Evolutionary conservation across 2,113 vertebrate species (phyloP).

Genomic region (Micromys minutus): DNA sequence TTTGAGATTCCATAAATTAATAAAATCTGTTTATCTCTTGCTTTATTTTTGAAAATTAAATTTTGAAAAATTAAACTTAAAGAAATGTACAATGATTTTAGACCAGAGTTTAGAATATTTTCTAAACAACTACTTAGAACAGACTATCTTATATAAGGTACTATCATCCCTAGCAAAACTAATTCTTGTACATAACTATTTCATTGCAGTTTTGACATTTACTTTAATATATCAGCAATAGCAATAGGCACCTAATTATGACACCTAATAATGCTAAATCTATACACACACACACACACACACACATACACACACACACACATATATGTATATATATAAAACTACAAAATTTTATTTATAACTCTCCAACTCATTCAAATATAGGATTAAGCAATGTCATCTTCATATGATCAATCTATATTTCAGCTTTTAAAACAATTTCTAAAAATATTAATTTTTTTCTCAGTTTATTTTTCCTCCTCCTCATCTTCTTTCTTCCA

Average conservation of each 20-base stretch:
- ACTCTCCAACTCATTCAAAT: conserved; percentile 78
- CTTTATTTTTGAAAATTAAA: conserved; percentile 37
- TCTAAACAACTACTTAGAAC: conserved; percentile 83
- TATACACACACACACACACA: conserved; percentile 68
- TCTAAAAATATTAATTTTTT: not conserved
- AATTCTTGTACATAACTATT: conserved; percentile 85
- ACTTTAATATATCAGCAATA: conserved; percentile 85
- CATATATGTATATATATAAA: conserved; percentile 83
- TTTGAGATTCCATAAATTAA: not conserved
- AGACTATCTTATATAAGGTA: conserved; percentile 78
- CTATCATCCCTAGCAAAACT: conserved; percentile 80
- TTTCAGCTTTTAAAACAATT: conserved; percentile 32
- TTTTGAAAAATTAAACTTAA: conserved; percentile 61
- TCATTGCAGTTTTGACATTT: conserved; percentile 84
- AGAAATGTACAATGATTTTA: conserved; percentile 62
- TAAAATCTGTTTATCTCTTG: conserved; percentile 53
- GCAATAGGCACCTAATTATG: conserved; percentile 87
- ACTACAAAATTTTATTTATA: conserved; percentile 87
- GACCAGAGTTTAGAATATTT: conserved; percentile 83
- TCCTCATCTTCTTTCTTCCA: not conserved
- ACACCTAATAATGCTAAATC: conserved; percentile 87
- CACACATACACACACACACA: conserved; percentile 78
- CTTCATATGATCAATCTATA: conserved; percentile 40
- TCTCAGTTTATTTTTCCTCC: not conserved
- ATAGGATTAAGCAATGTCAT: conserved; percentile 76